Evolutionary conservation across 2,113 vertebrate species (phyloP), one percentile per base, ranked within the genome.

Genomic region (Antechinus stuartii): DNA sequence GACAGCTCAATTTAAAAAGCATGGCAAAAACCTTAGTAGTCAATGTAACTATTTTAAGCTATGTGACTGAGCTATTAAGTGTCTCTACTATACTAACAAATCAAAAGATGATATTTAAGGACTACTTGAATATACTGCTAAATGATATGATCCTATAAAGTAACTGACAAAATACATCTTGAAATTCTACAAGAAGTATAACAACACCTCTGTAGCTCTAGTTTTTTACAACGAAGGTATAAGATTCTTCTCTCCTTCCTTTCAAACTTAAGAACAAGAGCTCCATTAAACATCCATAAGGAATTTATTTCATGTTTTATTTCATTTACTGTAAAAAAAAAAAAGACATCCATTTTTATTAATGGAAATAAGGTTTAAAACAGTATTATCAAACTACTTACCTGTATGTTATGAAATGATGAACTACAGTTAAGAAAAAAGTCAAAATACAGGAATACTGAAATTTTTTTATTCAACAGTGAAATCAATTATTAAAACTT

Each of bases 371-470:
- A 93, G 90, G 23, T 76, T 56, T 52, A 90, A 96, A 57, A 24
- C 91, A 92, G 35, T 26, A 95, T 89, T 95, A 95, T 90, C 55
- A 76, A 26, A 26, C 49, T 94, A 54, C 2, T 94, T 10, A 57
- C 22, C 56, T 97, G 24, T 26, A 47, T 90, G 25, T 90, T 93
- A 94, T 57, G 96, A 91, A 95, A 90, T 96, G 94, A 94, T 97
- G 54, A 92, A 96, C 49, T 90, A 90, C 25, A 52, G 47, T 47
- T 49, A 27, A 50, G 19, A 95, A 96, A 53, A 26, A 55, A 11
- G 30, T 57, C 76, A 91, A 56, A 97, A 68, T 93, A 95, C 30
- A 94, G 94, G 92, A 97, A 97, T 91, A 94, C 89, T 92, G 92
- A 92, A 50, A 90, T 47, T 91, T 91, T 95, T 94, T 91, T 52